Percentiles rank a stretch among this genome's conserved stretches.
phyloP scores from a whole-genome alignment of 2,888 invertebrate species.

The Axea sp. region DNA sequence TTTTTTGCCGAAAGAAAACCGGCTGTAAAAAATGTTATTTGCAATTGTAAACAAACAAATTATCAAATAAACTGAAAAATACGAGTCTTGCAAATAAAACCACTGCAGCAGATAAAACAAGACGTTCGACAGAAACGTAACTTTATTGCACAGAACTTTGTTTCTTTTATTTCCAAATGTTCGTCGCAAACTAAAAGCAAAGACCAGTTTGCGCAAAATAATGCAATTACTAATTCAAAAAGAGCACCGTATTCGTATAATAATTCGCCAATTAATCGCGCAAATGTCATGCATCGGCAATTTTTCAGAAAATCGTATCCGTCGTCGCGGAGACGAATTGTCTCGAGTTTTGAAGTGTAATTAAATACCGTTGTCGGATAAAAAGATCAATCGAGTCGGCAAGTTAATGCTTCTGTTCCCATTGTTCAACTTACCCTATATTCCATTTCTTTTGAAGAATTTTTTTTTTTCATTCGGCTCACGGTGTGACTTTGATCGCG shows the following conservation, averaged over 20 bases:
- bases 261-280: slow-evolving; percentile 30
- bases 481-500: slow-evolving; percentile 22
- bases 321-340: slow-evolving; percentile 6
- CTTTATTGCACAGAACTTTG: no score
- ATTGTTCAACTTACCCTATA: slow-evolving; percentile 41
- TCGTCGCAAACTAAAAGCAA: no score
- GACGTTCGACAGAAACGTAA: no score
- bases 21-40: no score
- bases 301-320: slow-evolving; percentile 39
- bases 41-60: no score
- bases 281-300: slow-evolving; percentile 19
- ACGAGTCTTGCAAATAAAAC: no score
- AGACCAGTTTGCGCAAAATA: background rate
- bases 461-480: background rate
- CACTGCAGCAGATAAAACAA: no score
- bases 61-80: no score
- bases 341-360: slow-evolving; percentile 28
- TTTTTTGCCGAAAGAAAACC: no score
- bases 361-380: slow-evolving; percentile 29
- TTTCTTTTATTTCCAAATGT: no score
- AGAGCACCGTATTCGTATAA: slow-evolving; percentile 5
- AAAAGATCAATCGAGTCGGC: slow-evolving; percentile 32
- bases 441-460: slow-evolving; percentile 29
- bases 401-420: slow-evolving; percentile 32
- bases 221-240: slow-evolving; percentile 19